A percentile compares a stretch with the other conserved stretches of the same genome.
Conservation (phyloP, 2,797 vertebrate genomes). For the Sitta carolinensis region DNA sequence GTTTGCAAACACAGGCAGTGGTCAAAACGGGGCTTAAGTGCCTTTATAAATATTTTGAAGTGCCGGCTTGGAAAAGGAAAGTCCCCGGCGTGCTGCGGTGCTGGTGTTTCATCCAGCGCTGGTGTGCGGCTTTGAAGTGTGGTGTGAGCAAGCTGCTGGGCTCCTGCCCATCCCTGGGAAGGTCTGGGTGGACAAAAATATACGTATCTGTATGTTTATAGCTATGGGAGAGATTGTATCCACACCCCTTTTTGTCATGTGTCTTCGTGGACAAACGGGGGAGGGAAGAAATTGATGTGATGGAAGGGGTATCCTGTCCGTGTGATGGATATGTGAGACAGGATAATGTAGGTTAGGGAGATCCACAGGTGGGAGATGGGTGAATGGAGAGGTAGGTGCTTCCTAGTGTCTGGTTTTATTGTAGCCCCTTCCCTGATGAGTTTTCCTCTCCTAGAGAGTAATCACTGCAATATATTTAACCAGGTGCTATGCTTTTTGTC, state of each 20-base stretch:
- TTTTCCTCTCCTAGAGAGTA: background rate
- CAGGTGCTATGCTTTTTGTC: background rate
- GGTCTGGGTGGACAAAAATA: background rate
- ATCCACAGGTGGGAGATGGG: background rate
- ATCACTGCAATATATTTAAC: background rate
- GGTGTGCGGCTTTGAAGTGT: background rate
- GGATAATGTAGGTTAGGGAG: background rate
- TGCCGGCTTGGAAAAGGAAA: background rate
- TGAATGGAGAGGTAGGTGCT: background rate
- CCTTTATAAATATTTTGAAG: conserved; percentile 28
- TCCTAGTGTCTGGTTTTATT: background rate
- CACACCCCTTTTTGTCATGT: background rate
- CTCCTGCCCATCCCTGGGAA: background rate
- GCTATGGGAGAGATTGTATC: accelerated
- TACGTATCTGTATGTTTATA: accelerated
- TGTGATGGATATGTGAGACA: accelerated
- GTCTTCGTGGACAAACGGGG: accelerated
- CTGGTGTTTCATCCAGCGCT: background rate
- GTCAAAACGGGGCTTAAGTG: background rate
- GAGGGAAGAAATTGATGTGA: background rate
- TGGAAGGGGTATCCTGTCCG: background rate
- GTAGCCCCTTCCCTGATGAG: background rate
- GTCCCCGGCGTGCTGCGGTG: background rate
- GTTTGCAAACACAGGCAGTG: conserved; percentile 39
- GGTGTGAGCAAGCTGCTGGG: background rate